Base-by-base conservation (phyloP, 2,113 vertebrate species). In the Trichechus manatus region DNA sequence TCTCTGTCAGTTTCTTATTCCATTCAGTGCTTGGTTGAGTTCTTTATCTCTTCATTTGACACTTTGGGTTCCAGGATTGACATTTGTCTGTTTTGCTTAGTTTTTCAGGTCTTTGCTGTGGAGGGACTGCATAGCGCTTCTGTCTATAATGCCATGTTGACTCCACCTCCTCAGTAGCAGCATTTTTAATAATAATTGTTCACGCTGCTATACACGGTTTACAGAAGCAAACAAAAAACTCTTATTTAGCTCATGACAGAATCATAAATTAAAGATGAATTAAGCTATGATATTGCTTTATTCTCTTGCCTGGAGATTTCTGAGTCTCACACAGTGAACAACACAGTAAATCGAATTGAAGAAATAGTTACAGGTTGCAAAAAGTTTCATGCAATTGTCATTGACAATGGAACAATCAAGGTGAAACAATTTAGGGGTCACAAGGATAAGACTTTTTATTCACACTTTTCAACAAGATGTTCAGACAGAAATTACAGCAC, bases 221-320 rank as follows among this genome's bases (percentile, higher is more conserved):
- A 33, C 25, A 82, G 94, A 87, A 78, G 39, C 74, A 89, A 89
- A 94, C 22, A 20, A 25, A 20, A 20, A 39, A 81, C 15, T 82
- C 80, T 89, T 93, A 25, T 63, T 72, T 94, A 89, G 89, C 82
- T 87, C 94, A 68, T 92, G 42, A 94, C 9, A 22, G 5, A 89
- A 89, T 31, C 22, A n/a, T 72, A 90, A 20, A 25, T 64, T 78
- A 87, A 90, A 90, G 68, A 70, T 59, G 25, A 87, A 56, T 85
- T 92, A 93, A 66, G 19, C 33, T 59, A 83, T 27, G 8, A 27
- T 61, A 50, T 87, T 82, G n/a, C 68, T 80, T 83, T 90, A 80
- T 74, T 90, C n/a, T 70, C 93, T 79, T 84, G 63, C 47, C 27
- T 61, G 47, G 64, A 84, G 31, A 83, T 68, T 74, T 92, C 68